Evolutionary conservation across 2,888 invertebrate genomes (phyloP).

Genomic region (Diogma glabrata): DNA sequence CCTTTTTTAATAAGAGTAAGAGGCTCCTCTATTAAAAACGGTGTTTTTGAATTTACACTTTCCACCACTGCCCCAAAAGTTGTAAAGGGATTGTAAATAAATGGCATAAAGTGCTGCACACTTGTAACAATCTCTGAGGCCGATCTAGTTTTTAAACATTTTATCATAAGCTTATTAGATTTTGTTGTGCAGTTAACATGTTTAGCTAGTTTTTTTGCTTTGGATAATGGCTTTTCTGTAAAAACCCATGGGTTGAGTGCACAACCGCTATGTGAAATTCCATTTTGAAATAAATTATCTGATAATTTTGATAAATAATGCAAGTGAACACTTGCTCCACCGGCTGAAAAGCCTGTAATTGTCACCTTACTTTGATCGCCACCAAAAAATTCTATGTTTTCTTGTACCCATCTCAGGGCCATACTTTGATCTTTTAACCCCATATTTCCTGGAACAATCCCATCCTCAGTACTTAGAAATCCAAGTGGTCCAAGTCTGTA

Average conservation of each 20-base stretch:
- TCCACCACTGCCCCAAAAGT: slow-evolving; percentile 65
- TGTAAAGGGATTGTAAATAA: slow-evolving; percentile 56
- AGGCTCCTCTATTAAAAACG: slow-evolving; percentile 56
- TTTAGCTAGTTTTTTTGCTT: slow-evolving; percentile 47
- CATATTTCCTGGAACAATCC: slow-evolving; percentile 54
- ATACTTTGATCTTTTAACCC: slow-evolving; percentile 63
- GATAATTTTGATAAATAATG: slow-evolving; percentile 55
- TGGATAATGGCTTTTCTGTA: slow-evolving; percentile 44
- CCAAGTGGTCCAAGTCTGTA: slow-evolving; percentile 64
- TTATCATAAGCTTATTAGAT: slow-evolving; percentile 43
- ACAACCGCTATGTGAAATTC: slow-evolving; percentile 59
- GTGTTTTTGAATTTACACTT: slow-evolving; percentile 34
- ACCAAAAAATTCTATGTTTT: slow-evolving; percentile 56
- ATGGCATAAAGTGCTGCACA: slow-evolving; percentile 30
- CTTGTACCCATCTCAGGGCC: slow-evolving; percentile 56
- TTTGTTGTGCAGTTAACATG: slow-evolving; percentile 50
- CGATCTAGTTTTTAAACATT: slow-evolving; percentile 51
- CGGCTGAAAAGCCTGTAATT: slow-evolving; percentile 58
- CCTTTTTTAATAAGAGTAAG: slow-evolving; percentile 47
- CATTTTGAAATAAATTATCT: slow-evolving; percentile 46
- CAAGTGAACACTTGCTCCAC: slow-evolving; percentile 62
- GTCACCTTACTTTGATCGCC: slow-evolving; percentile 60
- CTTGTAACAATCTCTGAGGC: slow-evolving; percentile 47
- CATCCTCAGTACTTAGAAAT: slow-evolving; percentile 63
- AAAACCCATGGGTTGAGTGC: slow-evolving; percentile 51